Conservation (phyloP, 2,113 vertebrate genomes). For the Poeciliopsis turrubarensis region DNA sequence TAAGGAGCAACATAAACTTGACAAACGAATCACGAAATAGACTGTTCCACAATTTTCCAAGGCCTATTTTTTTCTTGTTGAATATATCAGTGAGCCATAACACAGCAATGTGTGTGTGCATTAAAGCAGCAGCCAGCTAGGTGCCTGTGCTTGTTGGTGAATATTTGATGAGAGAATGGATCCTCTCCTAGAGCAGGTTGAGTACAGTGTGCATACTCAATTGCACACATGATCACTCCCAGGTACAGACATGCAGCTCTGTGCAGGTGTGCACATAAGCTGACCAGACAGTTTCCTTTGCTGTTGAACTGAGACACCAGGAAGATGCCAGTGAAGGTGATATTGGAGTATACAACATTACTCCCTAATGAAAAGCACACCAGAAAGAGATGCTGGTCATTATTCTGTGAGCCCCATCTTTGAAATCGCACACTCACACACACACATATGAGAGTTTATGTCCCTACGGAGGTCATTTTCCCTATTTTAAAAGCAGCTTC, state of each 20-base stretch:
- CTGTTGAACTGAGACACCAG: constrained; percentile 34
- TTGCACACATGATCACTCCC: constrained; percentile 25
- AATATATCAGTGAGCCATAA: constrained; percentile 39
- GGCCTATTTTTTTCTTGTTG: constrained; percentile 36
- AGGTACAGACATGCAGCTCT: constrained; percentile 1
- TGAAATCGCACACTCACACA: constrained; percentile 32
- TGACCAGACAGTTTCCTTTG: constrained; percentile 30
- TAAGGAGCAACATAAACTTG: constrained; percentile 8
- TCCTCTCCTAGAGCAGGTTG: constrained; percentile 71
- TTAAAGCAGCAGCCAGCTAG: constrained; percentile 74
- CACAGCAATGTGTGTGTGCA: constrained; percentile 51
- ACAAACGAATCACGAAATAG: constrained; percentile 28
- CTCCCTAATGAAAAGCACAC: constrained; percentile 66
- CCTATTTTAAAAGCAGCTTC: constrained; percentile 15
- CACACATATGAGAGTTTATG: constrained; percentile 9
- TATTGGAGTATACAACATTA: constrained; percentile 56
- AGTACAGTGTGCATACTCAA: constrained; percentile 67
- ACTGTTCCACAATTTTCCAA: constrained; percentile 31
- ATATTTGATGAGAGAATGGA: constrained; percentile 84
- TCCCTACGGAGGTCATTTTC: constrained; percentile 24
- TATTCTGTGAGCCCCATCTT: constrained; percentile 29
- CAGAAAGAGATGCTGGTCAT: constrained; percentile 57
- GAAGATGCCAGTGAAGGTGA: constrained; percentile 71
- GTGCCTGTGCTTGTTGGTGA: constrained; percentile 74
- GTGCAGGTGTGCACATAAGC: neutral